Percentiles rank a stretch among this genome's conserved stretches.
Conservation (phyloP, 2,797 vertebrate genomes). For the Myioborus melanocephalus region DNA sequence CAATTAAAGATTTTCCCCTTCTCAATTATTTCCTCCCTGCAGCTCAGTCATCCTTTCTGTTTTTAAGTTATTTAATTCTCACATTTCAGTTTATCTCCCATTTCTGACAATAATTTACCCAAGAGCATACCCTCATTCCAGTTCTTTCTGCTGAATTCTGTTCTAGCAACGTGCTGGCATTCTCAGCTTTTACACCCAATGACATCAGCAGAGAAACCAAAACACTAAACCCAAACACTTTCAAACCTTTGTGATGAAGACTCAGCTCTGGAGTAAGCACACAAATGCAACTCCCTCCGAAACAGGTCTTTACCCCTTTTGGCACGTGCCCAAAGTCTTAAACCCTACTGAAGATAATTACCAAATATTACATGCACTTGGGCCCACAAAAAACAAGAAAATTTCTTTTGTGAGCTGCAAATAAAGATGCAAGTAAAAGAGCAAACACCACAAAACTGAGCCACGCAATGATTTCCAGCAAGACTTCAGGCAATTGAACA, state of each 20-base stretch:
- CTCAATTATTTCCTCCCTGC: neutral
- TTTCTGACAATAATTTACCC: neutral
- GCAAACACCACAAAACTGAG: neutral
- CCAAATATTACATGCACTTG: neutral
- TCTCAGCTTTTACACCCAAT: neutral
- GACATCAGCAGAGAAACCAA: neutral
- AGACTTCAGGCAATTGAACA: slow-evolving; percentile 34
- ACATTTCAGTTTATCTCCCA: neutral
- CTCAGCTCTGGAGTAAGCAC: neutral
- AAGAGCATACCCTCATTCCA: neutral
- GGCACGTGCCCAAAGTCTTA: neutral
- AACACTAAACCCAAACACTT: neutral
- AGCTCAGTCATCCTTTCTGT: neutral
- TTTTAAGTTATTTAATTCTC: neutral
- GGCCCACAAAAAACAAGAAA: neutral
- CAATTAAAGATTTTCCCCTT: neutral
- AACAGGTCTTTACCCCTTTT: neutral
- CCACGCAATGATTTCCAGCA: neutral
- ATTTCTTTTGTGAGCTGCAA: neutral
- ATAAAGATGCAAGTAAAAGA: neutral
- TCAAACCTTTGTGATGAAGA: neutral
- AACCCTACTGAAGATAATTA: neutral
- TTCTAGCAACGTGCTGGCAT: rapidly evolving
- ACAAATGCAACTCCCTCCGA: neutral
- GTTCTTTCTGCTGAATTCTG: neutral